phyloP scores from a whole-genome alignment of 53 echinoderm and acorn worm species.

The Patiria pectinifera region DNA sequence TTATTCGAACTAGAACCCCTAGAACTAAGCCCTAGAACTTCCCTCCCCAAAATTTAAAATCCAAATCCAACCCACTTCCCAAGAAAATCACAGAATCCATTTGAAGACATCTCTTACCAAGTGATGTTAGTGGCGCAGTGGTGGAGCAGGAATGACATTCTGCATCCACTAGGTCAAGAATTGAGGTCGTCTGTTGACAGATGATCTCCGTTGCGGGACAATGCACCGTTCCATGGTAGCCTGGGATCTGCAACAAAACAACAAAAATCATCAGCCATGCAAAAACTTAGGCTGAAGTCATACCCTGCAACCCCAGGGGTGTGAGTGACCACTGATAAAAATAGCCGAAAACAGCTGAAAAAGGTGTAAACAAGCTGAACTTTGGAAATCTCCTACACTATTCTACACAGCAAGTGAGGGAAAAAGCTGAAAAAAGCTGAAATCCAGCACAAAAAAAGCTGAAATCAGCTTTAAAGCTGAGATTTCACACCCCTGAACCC shows the following conservation, averaged over 20 bases:
- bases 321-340: no score
- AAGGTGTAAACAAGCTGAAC: no score
- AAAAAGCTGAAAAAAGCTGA: no score
- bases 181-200: constrained; percentile 72
- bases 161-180: constrained; percentile 74
- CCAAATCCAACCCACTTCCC: not conserved
- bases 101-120: not conserved
- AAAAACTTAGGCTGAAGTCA: not conserved
- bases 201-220: constrained; percentile 77
- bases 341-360: no score
- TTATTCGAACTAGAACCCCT: no score
- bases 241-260: constrained; percentile 71
- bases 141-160: constrained; percentile 31
- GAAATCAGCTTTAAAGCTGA: no score
- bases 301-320: no score
- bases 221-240: constrained; percentile 72
- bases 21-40: no score
- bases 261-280: not conserved
- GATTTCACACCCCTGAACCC: no score
- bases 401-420: no score
- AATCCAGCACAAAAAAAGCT: no score
- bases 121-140: not conserved
- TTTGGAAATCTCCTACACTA: no score
- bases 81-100: not conserved
- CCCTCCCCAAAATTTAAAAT: not conserved